Percentiles rank a stretch among this genome's conserved stretches.
Conservation (phyloP, 2,113 vertebrate species). For the Charina bottae region DNA sequence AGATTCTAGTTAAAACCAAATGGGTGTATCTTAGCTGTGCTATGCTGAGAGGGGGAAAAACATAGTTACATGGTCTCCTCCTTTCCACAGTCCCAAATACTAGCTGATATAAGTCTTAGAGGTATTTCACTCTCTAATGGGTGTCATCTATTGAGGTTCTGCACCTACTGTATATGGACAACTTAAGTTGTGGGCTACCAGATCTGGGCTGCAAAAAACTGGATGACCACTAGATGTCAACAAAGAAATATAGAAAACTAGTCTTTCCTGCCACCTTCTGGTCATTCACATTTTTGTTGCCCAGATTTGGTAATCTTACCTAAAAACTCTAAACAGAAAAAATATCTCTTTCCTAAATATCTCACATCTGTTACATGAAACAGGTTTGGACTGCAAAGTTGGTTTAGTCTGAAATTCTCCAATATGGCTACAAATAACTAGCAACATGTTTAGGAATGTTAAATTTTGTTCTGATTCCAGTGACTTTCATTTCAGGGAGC, state of each 20-base stretch:
- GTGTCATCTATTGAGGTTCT: not conserved
- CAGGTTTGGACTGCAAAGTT: not conserved
- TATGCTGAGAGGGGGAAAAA: not conserved
- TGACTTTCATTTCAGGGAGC: not conserved
- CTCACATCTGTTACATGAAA: not conserved
- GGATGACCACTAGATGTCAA: not conserved
- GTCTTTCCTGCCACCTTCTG: not conserved
- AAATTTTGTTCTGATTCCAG: not conserved
- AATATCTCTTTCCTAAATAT: conserved; percentile 8
- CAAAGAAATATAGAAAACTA: not conserved
- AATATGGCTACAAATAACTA: not conserved
- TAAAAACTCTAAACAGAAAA: not conserved
- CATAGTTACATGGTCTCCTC: conserved; percentile 8
- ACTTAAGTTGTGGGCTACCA: not conserved
- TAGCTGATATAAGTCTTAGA: conserved; percentile 21
- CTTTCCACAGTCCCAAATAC: not conserved
- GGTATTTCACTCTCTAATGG: not conserved
- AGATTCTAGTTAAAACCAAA: conserved; percentile 25
- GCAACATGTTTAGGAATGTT: not conserved
- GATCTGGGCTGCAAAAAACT: not conserved
- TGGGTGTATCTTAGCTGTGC: not conserved
- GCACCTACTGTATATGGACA: not conserved
- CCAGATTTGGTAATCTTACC: not conserved
- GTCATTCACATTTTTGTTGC: not conserved
- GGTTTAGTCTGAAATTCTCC: not conserved